These are phyloP conservation scores for Neopipo cinnamomea DNA, from an alignment of 2,113 vertebrate species.

Conservation along the genomic window DNA sequence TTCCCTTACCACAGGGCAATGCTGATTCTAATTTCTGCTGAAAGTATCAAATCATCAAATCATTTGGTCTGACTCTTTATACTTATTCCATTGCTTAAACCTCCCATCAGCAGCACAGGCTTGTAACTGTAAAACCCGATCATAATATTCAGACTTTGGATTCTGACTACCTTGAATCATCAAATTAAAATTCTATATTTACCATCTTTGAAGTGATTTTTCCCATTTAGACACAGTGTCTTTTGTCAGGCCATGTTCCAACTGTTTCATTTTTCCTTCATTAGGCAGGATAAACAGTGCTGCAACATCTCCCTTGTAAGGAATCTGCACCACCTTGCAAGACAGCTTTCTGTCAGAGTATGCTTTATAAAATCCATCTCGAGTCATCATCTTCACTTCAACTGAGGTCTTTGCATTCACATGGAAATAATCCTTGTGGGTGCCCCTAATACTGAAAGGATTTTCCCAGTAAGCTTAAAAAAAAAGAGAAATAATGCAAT, in stretches of 20 bases:
- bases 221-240: not conserved
- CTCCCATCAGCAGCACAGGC: not conserved
- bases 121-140: not conserved
- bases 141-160: not conserved
- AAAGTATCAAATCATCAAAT: not conserved
- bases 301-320: constrained; percentile 79
- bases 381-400: constrained; percentile 50
- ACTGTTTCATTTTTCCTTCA: constrained; percentile 71
- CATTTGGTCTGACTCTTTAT: not conserved
- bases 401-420: not conserved
- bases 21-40: not conserved
- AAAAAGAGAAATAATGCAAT: constrained; percentile 8
- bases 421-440: constrained; percentile 61
- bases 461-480: constrained; percentile 79
- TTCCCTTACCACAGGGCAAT: not conserved
- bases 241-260: constrained; percentile 66
- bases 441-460: constrained; percentile 72
- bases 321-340: constrained; percentile 74
- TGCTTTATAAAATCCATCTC: constrained; percentile 8
- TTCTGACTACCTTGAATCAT: not conserved
- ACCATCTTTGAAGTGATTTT: not conserved
- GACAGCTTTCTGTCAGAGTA: constrained; percentile 49
- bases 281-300: constrained; percentile 79
- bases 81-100: not conserved
- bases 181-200: not conserved